phyloP scores from a whole-genome alignment of 2,888 invertebrate species.

The Ormyrus pomaceus region DNA sequence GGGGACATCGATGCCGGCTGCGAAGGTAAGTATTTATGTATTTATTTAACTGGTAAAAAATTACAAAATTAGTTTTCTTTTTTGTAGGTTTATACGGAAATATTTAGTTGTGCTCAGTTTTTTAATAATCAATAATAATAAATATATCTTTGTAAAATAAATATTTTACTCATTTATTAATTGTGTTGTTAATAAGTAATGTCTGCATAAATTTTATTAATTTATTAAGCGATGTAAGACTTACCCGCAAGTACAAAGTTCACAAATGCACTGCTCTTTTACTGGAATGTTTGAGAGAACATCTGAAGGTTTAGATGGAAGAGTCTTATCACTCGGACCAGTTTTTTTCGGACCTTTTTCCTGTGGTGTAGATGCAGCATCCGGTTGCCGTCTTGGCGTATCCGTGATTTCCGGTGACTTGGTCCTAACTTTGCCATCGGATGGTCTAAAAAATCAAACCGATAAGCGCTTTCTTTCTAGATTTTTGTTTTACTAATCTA shows the following conservation, averaged over 20 bases:
- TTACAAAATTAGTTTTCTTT: too few species aligned
- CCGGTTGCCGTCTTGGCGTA: conserved; percentile 51
- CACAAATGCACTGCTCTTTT: conserved; percentile 92
- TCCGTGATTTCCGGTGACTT: conserved; percentile 60
- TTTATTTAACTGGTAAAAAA: background rate
- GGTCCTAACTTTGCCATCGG: conserved; percentile 47
- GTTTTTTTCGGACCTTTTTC: conserved; percentile 71
- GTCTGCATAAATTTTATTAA: background rate
- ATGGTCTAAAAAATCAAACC: conserved; percentile 29
- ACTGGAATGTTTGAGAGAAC: conserved; percentile 74
- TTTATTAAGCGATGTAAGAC: conserved; percentile 65
- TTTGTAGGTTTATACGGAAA: too few species aligned
- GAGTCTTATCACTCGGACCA: conserved; percentile 47
- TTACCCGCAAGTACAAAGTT: conserved; percentile 94
- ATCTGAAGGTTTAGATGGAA: conserved; percentile 61
- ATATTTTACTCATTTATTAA: background rate
- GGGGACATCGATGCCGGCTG: conserved; percentile 91
- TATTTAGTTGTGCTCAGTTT: too few species aligned
- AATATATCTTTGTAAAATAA: background rate
- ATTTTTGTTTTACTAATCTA: background rate
- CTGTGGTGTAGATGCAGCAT: conserved; percentile 65
- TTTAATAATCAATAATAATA: too few species aligned
- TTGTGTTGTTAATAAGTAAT: background rate
- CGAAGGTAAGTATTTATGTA: background rate
- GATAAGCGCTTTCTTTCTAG: background rate